Base-by-base conservation (phyloP, 2,797 vertebrate species). In the Phalloptychus januarius region DNA sequence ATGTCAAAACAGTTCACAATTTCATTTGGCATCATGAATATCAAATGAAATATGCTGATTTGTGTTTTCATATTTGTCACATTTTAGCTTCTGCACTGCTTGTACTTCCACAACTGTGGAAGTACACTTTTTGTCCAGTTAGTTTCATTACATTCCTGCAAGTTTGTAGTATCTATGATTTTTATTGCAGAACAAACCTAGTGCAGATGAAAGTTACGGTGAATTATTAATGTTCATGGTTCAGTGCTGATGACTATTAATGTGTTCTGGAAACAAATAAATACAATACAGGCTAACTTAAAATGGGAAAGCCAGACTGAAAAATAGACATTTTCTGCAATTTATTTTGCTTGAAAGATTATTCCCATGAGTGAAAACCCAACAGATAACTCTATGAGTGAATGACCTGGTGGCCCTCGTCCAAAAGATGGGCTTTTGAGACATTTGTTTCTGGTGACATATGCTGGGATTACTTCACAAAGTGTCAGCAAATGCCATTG, bases 371-470 rank as follows among this genome's bases (percentile, higher is more conserved):
- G 20, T 69, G 70, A 80, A 71, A 69, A 71, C 18, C 15, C 52
- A 67, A 74, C 46, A 76, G 45, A 67, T 54, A 87, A 79, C 84
- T 79, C 33, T 31, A 80, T 69, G 84, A 70, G 69, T 70, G 38
- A 77, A 76, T 86, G 86, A 86, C 87, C 86, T 44, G 65, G 48
- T 83, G 85, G 86, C 86, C 86, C 77, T 79, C 79, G 33, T 91
- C 88, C 92, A 93, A 91, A 93, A 93, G 91, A 91, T 88, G 83
- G 88, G 77, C 87, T 83, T 93, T 76, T 86, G 91, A 87, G 89
- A 93, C 93, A 95, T 95, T 94, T 95, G 94, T 82, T 93, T 86
- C 90, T 84, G 50, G 84, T 91, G 88, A 91, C 93, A 94, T 93
- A 91, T 94, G 93, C 90, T 86, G 82, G 89, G 88, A 92, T 93